phyloP scores from a whole-genome alignment of 1,140 invertebrate genomes.

The Elysia chlorotica region DNA sequence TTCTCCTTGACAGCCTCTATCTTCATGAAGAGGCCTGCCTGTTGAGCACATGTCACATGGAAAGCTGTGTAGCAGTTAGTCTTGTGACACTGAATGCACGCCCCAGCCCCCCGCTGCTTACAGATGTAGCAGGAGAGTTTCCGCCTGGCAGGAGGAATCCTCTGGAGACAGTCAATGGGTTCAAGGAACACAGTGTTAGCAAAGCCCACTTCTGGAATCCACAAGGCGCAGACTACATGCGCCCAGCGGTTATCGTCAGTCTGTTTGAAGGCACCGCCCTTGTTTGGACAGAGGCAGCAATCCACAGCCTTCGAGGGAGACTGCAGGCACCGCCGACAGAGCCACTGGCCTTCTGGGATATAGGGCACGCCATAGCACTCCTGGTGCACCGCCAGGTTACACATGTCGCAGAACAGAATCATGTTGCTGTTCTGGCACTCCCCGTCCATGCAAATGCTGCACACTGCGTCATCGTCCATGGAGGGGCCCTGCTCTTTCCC shows the following conservation, averaged over 20 bases:
- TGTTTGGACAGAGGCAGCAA: slow-evolving; percentile 96
- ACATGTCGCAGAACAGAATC: slow-evolving; percentile 99
- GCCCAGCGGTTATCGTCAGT: slow-evolving; percentile 96
- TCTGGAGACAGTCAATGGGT: slow-evolving; percentile 94
- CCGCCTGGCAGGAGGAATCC: slow-evolving; percentile 93
- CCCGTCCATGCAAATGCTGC: slow-evolving; percentile 88
- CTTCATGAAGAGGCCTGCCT: slow-evolving; percentile 93
- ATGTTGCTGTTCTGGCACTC: slow-evolving; percentile 97
- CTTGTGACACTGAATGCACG: slow-evolving; percentile 98
- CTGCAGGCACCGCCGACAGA: slow-evolving; percentile 92
- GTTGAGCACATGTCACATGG: slow-evolving; percentile 98
- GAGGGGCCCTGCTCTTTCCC: slow-evolving; percentile 52
- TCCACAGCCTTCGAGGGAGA: slow-evolving; percentile 94
- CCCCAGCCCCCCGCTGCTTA: slow-evolving; percentile 89
- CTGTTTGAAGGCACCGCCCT: slow-evolving; percentile 98
- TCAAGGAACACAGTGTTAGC: slow-evolving; percentile 90
- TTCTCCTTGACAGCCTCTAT: slow-evolving; percentile 75
- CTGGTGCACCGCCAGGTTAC: slow-evolving; percentile 97
- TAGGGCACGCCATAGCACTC: slow-evolving; percentile 99
- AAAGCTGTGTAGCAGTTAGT: slow-evolving; percentile 96
- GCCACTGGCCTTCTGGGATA: slow-evolving; percentile 98
- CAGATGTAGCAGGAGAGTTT: slow-evolving; percentile 95
- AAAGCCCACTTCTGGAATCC: slow-evolving; percentile 98
- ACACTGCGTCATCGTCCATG: slow-evolving; percentile 95
- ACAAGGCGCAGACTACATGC: slow-evolving; percentile 97